Percentiles rank a stretch among this genome's conserved stretches.
Conservation (phyloP, 2,113 vertebrate genomes). For the Cavia aperea region DNA sequence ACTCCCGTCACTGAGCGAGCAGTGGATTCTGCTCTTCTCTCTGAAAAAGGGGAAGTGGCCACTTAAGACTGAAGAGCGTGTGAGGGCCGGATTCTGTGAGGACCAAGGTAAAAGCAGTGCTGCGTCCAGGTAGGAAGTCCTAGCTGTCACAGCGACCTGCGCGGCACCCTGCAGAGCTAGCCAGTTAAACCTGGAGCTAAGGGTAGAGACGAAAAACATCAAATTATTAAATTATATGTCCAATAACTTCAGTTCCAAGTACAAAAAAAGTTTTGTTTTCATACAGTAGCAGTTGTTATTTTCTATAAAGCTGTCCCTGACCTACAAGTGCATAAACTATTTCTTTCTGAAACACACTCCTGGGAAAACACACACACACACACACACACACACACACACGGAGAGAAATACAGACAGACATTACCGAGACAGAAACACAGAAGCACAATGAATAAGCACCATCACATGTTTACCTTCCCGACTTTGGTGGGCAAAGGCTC, state of each 20-base stretch:
- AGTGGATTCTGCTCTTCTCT: not conserved
- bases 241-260: constrained; percentile 10
- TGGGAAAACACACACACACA: not conserved
- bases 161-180: not conserved
- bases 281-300: not conserved
- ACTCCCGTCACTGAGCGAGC: not conserved
- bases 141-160: not conserved
- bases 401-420: not conserved
- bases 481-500: not conserved
- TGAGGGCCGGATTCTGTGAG: not conserved
- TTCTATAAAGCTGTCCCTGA: constrained; percentile 4
- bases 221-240: constrained; percentile 30
- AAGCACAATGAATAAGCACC: not conserved
- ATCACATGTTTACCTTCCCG: not conserved
- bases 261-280: not conserved
- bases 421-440: not conserved
- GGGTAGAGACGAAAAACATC: not conserved
- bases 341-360: not conserved
- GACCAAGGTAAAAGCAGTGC: not conserved
- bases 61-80: not conserved
- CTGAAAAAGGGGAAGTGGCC: not conserved
- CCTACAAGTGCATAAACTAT: not conserved
- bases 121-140: not conserved
- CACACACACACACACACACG: not conserved
- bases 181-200: not conserved